phyloP scores from a whole-genome alignment of 2,888 invertebrate genomes.

The Campaea margaritaria region DNA sequence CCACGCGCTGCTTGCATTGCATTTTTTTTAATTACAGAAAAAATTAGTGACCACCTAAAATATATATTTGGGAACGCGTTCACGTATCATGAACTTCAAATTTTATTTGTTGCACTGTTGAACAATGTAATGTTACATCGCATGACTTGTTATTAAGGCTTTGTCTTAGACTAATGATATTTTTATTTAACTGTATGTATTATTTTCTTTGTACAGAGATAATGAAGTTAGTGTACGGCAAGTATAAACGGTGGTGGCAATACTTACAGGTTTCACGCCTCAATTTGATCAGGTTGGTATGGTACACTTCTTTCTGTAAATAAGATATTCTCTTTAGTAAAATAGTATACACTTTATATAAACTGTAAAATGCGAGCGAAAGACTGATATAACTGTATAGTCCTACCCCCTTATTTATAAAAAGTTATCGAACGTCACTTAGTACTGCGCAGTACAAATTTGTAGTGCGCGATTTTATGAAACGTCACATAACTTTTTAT shows the following conservation, averaged over 20 bases:
- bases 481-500: too few species aligned
- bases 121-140: conserved; percentile 2
- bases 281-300: conserved; percentile 62
- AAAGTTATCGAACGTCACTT: too few species aligned
- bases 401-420: too few species aligned
- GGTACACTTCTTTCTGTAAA: conserved; percentile 28
- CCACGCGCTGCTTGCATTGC: not conserved
- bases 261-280: conserved; percentile 57
- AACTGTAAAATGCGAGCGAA: not conserved
- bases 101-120: not conserved
- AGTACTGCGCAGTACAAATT: too few species aligned
- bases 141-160: not conserved
- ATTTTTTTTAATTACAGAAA: too few species aligned
- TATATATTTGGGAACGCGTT: not conserved
- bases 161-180: not conserved
- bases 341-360: not conserved
- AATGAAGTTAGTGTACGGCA: conserved; percentile 59
- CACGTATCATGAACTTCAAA: too few species aligned
- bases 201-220: conserved; percentile 44
- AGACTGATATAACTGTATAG: not conserved
- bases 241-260: conserved; percentile 79
- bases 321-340: not conserved
- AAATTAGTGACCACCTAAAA: not conserved
- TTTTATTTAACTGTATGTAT: conserved; percentile 14
- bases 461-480: too few species aligned